Percentiles rank a stretch among this genome's conserved stretches.
Evolutionary conservation across 2,888 invertebrate species (phyloP).

Genomic region (Agriopis aurantiaria): DNA sequence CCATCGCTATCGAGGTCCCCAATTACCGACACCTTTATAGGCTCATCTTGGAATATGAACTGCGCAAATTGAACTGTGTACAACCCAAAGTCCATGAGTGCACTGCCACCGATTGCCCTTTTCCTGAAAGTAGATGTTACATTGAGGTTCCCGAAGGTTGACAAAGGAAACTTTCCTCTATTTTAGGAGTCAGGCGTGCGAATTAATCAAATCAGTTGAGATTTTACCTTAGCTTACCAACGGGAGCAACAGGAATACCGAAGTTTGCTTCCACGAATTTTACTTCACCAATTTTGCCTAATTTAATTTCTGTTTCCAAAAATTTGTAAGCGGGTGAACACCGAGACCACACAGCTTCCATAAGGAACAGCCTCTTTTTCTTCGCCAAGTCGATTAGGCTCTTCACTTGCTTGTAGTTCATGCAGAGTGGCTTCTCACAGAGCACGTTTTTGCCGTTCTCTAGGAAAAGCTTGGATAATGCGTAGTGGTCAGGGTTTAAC

Average conservation of each 20-base stretch:
- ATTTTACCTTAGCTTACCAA: constrained; percentile 65
- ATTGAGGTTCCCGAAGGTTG: background rate
- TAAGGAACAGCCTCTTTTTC: constrained; percentile 91
- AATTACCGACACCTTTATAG: constrained; percentile 88
- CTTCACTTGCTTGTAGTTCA: constrained; percentile 91
- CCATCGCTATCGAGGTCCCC: constrained; percentile 91
- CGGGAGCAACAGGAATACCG: constrained; percentile 85
- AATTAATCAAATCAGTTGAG: background rate
- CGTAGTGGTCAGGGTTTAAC: constrained; percentile 91
- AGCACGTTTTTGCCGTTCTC: constrained; percentile 94
- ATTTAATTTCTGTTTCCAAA: constrained; percentile 88
- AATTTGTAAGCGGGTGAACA: constrained; percentile 92
- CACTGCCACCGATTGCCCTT: constrained; percentile 92
- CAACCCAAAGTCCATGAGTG: constrained; percentile 91
- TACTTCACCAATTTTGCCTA: constrained; percentile 90
- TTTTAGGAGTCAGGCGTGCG: too few relatives aligned
- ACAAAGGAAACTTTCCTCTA: too few relatives aligned
- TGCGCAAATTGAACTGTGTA: constrained; percentile 91
- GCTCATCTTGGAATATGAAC: constrained; percentile 90
- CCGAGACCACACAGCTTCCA: constrained; percentile 96
- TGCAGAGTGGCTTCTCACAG: constrained; percentile 95
- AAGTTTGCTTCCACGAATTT: constrained; percentile 89
- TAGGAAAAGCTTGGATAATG: constrained; percentile 90
- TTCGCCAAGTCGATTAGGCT: constrained; percentile 90
- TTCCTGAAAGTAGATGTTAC: constrained; percentile 70